A percentile compares a stretch with the other conserved stretches of the same genome.
Conservation (phyloP, 2,888 invertebrate species). For the Microplitis manilae region DNA sequence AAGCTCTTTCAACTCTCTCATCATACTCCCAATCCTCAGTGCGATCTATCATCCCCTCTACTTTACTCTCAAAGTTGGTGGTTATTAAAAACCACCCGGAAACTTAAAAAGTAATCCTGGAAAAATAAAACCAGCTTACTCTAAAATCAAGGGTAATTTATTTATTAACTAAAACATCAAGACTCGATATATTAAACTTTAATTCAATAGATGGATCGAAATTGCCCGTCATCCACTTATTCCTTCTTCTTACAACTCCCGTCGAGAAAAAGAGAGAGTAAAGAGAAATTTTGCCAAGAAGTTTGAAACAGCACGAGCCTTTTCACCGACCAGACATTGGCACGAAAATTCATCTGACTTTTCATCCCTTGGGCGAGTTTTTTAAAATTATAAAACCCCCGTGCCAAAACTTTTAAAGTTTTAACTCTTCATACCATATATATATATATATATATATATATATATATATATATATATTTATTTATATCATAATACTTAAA, state of each 20-base stretch:
- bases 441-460: too few species aligned
- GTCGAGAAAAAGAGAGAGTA: background rate
- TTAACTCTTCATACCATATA: background rate
- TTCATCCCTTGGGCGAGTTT: conserved; percentile 15
- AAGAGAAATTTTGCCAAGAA: conserved; percentile 13
- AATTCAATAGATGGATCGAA: background rate
- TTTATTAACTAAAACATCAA: too few species aligned
- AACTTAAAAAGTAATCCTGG: too few species aligned
- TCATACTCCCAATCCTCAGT: conserved; percentile 8
- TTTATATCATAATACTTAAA: too few species aligned
- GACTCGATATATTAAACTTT: too few species aligned
- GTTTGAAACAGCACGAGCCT: conserved; percentile 19
- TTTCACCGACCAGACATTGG: conserved; percentile 15
- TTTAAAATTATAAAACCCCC: conserved; percentile 1
- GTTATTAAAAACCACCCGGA: too few species aligned
- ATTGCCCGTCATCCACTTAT: conserved; percentile 1
- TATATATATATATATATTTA: too few species aligned
- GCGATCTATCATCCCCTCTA: background rate
- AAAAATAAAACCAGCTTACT: too few species aligned
- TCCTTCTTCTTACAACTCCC: background rate
- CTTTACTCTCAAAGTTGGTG: background rate
- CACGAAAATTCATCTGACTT: conserved; percentile 25
- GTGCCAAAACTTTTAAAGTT: conserved; percentile 12
- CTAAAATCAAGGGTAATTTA: too few species aligned
- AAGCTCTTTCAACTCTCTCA: conserved; percentile 30